Conservation (phyloP, 2,113 vertebrate genomes). For the Pterocles gutturalis region DNA sequence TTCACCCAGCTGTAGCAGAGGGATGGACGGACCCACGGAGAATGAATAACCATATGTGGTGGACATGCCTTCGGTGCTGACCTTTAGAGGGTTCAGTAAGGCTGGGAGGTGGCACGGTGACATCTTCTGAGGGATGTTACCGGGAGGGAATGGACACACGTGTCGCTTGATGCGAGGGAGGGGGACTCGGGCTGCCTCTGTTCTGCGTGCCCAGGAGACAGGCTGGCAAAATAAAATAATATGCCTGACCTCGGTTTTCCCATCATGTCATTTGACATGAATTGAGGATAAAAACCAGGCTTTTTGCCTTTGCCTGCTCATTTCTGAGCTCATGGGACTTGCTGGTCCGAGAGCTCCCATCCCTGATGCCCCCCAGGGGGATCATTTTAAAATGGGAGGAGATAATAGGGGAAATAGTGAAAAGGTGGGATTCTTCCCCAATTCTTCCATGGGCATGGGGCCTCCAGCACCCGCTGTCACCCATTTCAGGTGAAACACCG, state of each 20-base stretch:
- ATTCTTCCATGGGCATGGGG: no score
- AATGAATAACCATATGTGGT: conserved; percentile 65
- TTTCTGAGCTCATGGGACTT: not conserved
- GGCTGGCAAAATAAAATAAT: not conserved
- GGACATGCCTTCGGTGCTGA: conserved; percentile 47
- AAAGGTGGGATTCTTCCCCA: not conserved
- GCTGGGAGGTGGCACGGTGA: not conserved
- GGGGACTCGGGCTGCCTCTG: not conserved
- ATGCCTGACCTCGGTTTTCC: not conserved
- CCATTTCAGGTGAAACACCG: not conserved
- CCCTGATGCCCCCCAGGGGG: not conserved
- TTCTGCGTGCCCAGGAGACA: not conserved
- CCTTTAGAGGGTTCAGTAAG: conserved; percentile 42
- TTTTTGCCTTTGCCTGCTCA: not conserved
- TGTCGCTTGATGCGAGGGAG: not conserved
- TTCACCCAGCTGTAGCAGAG: conserved; percentile 62
- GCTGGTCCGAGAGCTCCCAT: fast-evolving
- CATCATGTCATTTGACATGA: not conserved
- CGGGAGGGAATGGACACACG: not conserved
- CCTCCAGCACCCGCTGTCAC: not conserved
- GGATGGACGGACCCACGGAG: conserved; percentile 28
- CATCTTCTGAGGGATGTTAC: not conserved
- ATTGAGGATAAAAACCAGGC: not conserved
- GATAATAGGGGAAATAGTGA: not conserved
- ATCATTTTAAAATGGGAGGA: not conserved